A percentile compares a stretch with the other conserved stretches of the same genome.
These are phyloP conservation scores for Brachylomia viminalis DNA, from an alignment of 2,888 invertebrate genomes.

Conservation along the genomic window DNA sequence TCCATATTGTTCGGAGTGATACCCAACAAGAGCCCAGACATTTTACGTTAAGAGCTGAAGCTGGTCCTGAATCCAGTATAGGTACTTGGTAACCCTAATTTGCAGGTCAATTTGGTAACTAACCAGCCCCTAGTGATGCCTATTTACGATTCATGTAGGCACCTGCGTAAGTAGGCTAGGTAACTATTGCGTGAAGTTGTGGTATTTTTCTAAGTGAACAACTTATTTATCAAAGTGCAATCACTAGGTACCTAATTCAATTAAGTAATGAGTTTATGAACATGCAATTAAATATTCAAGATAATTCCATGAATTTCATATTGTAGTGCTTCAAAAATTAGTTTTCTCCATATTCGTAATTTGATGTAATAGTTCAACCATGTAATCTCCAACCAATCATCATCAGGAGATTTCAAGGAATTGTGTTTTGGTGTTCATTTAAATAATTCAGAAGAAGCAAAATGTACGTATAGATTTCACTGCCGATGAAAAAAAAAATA, in stretches of 20 bases:
- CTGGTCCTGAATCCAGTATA: neutral
- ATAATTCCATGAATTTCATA: neutral
- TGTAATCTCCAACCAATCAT: too few species aligned
- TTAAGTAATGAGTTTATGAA: neutral
- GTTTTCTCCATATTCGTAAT: neutral
- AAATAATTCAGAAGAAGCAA: neutral
- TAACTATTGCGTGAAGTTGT: neutral
- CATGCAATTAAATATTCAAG: neutral
- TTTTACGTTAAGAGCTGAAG: neutral
- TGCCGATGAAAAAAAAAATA: neutral
- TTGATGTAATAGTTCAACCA: neutral
- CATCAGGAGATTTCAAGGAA: neutral
- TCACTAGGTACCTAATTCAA: neutral
- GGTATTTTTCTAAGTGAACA: neutral
- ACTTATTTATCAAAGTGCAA: neutral
- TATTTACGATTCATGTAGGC: neutral
- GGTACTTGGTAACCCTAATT: conserved; percentile 33
- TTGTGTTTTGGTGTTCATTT: neutral
- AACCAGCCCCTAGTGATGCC: neutral
- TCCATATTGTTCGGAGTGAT: neutral
- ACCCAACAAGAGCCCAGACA: conserved; percentile 4
- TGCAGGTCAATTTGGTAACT: conserved; percentile 32
- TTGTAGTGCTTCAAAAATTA: neutral
- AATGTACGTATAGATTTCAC: too few species aligned
- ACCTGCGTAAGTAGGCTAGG: neutral